Conservation (phyloP, 2,113 vertebrate genomes). For the Vulpes lagopus region DNA sequence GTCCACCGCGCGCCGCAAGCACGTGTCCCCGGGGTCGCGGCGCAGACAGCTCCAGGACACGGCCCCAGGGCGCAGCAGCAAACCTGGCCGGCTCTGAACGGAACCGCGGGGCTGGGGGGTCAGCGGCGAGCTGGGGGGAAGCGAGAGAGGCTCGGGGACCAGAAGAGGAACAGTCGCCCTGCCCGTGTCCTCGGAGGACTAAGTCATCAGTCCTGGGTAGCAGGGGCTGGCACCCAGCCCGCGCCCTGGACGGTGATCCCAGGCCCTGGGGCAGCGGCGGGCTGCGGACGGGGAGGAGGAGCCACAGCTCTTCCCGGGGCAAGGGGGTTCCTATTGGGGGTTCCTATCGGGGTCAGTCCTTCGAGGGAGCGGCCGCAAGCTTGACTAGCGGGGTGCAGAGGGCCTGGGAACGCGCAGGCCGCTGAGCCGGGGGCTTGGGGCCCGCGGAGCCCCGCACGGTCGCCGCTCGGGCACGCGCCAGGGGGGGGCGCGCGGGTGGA, state of each 20-base stretch:
- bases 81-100: rapidly evolving
- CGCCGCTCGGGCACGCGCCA: rapidly evolving
- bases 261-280: too few relatives aligned
- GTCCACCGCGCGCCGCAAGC: rapidly evolving
- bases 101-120: background rate
- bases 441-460: background rate
- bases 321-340: background rate
- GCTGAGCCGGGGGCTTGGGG: background rate
- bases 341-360: background rate
- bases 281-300: background rate
- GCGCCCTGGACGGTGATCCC: background rate
- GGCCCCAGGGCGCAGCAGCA: rapidly evolving
- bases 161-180: background rate
- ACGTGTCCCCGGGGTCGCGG: background rate
- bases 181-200: too few relatives aligned
- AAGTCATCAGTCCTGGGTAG: background rate
- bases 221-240: background rate
- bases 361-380: background rate
- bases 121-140: background rate
- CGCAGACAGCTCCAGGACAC: background rate
- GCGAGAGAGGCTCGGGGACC: background rate
- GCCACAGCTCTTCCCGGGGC: background rate
- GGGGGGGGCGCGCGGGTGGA: background rate
- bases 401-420: too few relatives aligned
- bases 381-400: rapidly evolving